Evolutionary conservation across 2,797 vertebrate species (phyloP).

Genomic region (Aeoliscus strigatus): DNA sequence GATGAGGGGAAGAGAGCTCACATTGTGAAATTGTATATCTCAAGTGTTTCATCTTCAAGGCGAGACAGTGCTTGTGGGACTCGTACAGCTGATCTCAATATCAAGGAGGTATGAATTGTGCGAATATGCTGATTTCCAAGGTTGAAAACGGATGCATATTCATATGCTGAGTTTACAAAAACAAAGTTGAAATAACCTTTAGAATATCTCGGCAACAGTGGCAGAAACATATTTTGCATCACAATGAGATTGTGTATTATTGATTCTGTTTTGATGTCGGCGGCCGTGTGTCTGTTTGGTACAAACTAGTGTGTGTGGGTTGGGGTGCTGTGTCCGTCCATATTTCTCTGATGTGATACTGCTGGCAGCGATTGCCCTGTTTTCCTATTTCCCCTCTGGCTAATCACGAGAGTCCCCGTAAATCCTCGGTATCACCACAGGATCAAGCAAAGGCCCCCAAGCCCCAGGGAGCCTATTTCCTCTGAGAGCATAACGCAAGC

Average conservation of each 20-base stretch:
- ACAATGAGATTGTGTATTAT: slow-evolving; percentile 14
- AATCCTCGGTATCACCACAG: slow-evolving; percentile 70
- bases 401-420: slow-evolving; percentile 74
- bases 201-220: slow-evolving; percentile 22
- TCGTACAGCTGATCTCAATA: slow-evolving; percentile 42
- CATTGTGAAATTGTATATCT: slow-evolving; percentile 41
- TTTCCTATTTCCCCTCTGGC: slow-evolving; percentile 73
- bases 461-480: slow-evolving; percentile 68
- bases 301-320: neutral
- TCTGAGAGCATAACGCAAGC: slow-evolving; percentile 66
- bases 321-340: slow-evolving; percentile 37
- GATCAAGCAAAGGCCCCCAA: slow-evolving; percentile 67
- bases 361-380: slow-evolving; percentile 68
- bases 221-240: slow-evolving; percentile 26
- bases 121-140: slow-evolving; percentile 68
- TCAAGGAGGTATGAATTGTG: slow-evolving; percentile 49
- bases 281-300: neutral
- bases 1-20: slow-evolving; percentile 13
- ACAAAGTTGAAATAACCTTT: slow-evolving; percentile 53
- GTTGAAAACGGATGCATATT: slow-evolving; percentile 66
- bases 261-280: slow-evolving; percentile 10
- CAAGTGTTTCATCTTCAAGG: slow-evolving; percentile 64
- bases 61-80: slow-evolving; percentile 43
- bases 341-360: slow-evolving; percentile 62
- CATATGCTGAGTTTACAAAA: slow-evolving; percentile 63